These are phyloP conservation scores for Daktulosphaira vitifoliae DNA, from an alignment of 1,140 invertebrate species.

Conservation along the genomic window DNA sequence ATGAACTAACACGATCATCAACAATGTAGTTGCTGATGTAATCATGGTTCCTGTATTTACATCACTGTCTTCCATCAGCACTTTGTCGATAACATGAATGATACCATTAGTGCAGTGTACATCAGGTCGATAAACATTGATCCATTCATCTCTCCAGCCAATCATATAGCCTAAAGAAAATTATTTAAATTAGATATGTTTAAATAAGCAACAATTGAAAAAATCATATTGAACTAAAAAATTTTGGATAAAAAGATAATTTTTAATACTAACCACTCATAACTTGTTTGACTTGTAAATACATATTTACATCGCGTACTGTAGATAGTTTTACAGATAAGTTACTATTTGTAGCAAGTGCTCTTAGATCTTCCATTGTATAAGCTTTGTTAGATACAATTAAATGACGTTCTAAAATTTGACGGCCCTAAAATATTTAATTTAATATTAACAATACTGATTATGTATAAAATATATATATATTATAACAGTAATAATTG, in stretches of 20 bases:
- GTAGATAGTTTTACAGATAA: conserved; percentile 52
- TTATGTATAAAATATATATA: conserved; percentile 13
- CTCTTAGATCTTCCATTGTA: conserved; percentile 67
- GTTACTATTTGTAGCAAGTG: conserved; percentile 50
- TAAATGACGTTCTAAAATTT: conserved; percentile 72
- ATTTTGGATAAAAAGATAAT: no score
- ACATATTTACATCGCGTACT: conserved; percentile 56
- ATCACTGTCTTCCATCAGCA: conserved; percentile 72
- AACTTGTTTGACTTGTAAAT: conserved; percentile 4
- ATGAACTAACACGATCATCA: conserved; percentile 6
- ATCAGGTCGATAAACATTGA: conserved; percentile 76
- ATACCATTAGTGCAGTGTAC: conserved; percentile 87
- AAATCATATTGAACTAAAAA: background rate
- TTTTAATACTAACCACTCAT: background rate
- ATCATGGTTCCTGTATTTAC: conserved; percentile 48
- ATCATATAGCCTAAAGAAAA: conserved; percentile 61
- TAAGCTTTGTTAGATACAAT: conserved; percentile 60
- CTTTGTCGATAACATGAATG: conserved; percentile 81
- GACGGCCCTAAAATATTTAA: no score
- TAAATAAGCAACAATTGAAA: background rate
- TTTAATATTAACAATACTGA: no score
- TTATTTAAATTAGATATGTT: no score
- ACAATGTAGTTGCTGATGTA: background rate
- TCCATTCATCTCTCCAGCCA: conserved; percentile 71
- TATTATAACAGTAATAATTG: background rate